Evolutionary conservation across 92 coral and sea anemone species (phyloP).

Genomic region (Epizoanthus illoricatus): DNA sequence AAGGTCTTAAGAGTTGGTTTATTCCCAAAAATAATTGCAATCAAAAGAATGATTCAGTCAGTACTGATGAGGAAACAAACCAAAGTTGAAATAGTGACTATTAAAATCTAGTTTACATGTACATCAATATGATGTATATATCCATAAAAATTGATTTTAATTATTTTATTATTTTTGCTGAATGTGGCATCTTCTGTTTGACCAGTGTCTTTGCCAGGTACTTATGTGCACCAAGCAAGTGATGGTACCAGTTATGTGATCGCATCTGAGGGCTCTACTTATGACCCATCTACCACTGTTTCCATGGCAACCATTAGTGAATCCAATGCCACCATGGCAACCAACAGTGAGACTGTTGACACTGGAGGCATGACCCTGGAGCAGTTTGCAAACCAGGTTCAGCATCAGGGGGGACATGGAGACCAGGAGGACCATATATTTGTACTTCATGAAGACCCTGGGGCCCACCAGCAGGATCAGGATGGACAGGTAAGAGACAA

Average conservation of each 20-base stretch:
- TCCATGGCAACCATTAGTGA: constrained; percentile 89
- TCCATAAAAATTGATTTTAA: too few relatives aligned
- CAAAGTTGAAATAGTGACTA: too few relatives aligned
- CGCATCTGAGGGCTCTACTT: constrained; percentile 86
- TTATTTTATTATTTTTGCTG: too few relatives aligned
- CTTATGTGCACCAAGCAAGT: constrained; percentile 87
- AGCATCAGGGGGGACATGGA: constrained; percentile 70
- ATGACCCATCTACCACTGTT: constrained; percentile 76
- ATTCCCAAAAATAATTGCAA: too few relatives aligned
- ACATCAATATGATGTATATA: too few relatives aligned
- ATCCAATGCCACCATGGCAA: constrained; percentile 71
- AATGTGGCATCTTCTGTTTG: neutral
- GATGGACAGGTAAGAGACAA: constrained; percentile 67
- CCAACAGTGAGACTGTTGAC: constrained; percentile 82
- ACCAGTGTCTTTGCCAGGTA: constrained; percentile 51
- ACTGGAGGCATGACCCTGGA: constrained; percentile 78
- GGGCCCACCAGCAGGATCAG: constrained; percentile 69
- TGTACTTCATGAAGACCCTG: constrained; percentile 86
- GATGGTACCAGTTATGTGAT: constrained; percentile 96
- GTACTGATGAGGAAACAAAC: too few relatives aligned
- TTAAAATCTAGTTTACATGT: too few relatives aligned
- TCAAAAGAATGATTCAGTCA: neutral
- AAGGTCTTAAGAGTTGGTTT: too few relatives aligned
- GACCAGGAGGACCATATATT: constrained; percentile 82
- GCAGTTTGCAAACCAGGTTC: constrained; percentile 75